These are phyloP conservation scores for Holacanthella duospinosa DNA, from an alignment of 2,888 invertebrate species.

Conservation along the genomic window DNA sequence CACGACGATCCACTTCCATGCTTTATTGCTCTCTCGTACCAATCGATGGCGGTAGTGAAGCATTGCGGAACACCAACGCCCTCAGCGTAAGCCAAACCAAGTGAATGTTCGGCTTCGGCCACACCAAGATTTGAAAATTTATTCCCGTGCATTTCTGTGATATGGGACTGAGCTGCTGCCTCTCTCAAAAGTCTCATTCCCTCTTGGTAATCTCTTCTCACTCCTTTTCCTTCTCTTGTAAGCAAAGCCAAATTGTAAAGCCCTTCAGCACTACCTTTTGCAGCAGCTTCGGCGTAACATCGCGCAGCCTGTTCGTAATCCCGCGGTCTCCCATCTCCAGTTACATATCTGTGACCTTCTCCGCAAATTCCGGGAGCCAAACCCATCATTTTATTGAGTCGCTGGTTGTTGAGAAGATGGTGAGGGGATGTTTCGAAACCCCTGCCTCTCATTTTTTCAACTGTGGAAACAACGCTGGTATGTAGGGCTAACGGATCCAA, in stretches of 20 bases:
- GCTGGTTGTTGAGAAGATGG: not conserved
- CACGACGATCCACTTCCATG: conserved; percentile 5
- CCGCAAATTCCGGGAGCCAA: conserved; percentile 2
- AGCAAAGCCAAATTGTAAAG: conserved; percentile 18
- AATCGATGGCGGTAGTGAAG: not conserved
- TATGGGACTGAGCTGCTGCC: not conserved
- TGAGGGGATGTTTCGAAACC: not conserved
- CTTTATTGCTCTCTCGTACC: not conserved
- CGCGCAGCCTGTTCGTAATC: conserved; percentile 16
- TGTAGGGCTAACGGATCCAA: conserved; percentile 6
- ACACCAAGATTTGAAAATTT: not conserved
- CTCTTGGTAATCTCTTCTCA: conserved; percentile 1
- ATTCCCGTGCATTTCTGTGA: not conserved
- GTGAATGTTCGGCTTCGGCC: not conserved
- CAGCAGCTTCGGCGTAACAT: conserved; percentile 16
- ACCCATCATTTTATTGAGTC: not conserved
- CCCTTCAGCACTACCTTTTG: conserved; percentile 22
- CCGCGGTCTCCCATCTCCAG: conserved; percentile 5
- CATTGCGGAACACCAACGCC: not conserved
- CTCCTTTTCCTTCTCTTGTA: conserved; percentile 15
- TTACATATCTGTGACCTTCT: conserved; percentile 10
- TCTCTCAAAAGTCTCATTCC: not conserved
- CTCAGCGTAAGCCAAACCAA: not conserved
- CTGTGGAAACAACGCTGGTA: not conserved
- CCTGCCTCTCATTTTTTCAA: not conserved